These are phyloP conservation scores for Cetonia aurata DNA, from an alignment of 2,888 invertebrate species.

Conservation along the genomic window DNA sequence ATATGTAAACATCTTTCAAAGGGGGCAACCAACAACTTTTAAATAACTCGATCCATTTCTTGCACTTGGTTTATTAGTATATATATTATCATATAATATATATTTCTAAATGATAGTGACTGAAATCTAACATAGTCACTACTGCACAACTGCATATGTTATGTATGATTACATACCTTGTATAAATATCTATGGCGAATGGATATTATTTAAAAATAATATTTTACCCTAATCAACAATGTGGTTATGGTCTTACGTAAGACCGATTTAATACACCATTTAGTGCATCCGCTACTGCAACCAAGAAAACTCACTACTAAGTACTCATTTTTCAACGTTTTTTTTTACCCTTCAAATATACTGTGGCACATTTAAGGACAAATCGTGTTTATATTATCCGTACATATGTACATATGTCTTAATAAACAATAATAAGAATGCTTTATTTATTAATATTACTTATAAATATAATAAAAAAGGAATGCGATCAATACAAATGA, in stretches of 20 bases:
- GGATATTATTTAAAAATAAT: constrained; percentile 64
- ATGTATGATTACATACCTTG: constrained; percentile 50
- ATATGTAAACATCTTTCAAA: constrained; percentile 2
- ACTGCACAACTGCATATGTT: constrained; percentile 60
- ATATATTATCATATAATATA: constrained; percentile 33
- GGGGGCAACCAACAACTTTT: too few relatives aligned
- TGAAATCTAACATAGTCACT: constrained; percentile 58
- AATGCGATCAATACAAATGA: too few relatives aligned
- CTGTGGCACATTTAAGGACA: constrained; percentile 7
- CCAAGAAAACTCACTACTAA: constrained; percentile 52
- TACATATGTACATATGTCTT: neutral
- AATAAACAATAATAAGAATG: too few relatives aligned
- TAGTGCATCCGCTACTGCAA: constrained; percentile 63
- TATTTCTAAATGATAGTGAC: constrained; percentile 57
- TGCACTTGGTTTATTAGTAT: constrained; percentile 36
- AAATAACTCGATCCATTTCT: constrained; percentile 23
- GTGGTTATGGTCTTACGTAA: constrained; percentile 50
- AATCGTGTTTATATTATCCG: neutral
- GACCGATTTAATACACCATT: constrained; percentile 50
- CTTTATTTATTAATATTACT: too few relatives aligned
- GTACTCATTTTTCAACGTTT: constrained; percentile 28
- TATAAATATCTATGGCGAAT: constrained; percentile 63
- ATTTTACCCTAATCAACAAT: constrained; percentile 64
- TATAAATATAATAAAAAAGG: too few relatives aligned
- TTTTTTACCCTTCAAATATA: constrained; percentile 31